A percentile compares a stretch with the other conserved stretches of the same genome.
These are phyloP conservation scores for Leptopilina clavipes DNA, from an alignment of 1,140 invertebrate genomes.

Conservation along the genomic window DNA sequence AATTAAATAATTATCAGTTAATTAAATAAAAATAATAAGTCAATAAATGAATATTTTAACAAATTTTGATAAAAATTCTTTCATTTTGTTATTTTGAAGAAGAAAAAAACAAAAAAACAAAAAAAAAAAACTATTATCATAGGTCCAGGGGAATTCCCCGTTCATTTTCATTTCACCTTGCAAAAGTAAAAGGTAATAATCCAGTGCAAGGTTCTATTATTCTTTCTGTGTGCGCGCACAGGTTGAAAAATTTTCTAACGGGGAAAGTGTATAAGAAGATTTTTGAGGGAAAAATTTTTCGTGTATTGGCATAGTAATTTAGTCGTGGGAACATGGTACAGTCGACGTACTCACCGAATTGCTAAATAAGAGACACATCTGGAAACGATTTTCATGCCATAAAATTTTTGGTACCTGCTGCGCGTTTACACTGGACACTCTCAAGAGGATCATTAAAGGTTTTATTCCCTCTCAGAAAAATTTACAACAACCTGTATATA, in stretches of 20 bases:
- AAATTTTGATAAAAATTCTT: neutral
- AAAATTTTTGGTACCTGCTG: slow-evolving; percentile 59
- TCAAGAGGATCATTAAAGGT: slow-evolving; percentile 49
- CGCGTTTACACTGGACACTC: slow-evolving; percentile 43
- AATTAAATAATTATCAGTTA: too few species aligned
- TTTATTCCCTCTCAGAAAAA: slow-evolving; percentile 13
- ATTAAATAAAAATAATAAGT: too few species aligned
- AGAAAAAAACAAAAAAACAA: neutral
- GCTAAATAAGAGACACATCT: slow-evolving; percentile 60
- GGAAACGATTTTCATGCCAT: slow-evolving; percentile 67
- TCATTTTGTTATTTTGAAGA: neutral
- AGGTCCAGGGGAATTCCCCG: neutral
- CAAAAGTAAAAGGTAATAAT: neutral
- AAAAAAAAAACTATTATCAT: neutral
- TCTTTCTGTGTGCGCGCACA: slow-evolving; percentile 21
- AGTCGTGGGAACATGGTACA: slow-evolving; percentile 59
- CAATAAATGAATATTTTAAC: too few species aligned
- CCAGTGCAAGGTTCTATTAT: slow-evolving; percentile 29
- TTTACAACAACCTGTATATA: slow-evolving; percentile 22
- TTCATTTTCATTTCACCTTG: slow-evolving; percentile 3
- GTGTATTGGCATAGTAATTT: slow-evolving; percentile 60
- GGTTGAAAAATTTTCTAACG: slow-evolving; percentile 38
- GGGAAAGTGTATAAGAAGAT: slow-evolving; percentile 39
- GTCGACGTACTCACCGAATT: slow-evolving; percentile 48
- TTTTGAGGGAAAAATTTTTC: slow-evolving; percentile 54